Conservation (phyloP, 2,113 vertebrate genomes). For the Pseudois nayaur region DNA sequence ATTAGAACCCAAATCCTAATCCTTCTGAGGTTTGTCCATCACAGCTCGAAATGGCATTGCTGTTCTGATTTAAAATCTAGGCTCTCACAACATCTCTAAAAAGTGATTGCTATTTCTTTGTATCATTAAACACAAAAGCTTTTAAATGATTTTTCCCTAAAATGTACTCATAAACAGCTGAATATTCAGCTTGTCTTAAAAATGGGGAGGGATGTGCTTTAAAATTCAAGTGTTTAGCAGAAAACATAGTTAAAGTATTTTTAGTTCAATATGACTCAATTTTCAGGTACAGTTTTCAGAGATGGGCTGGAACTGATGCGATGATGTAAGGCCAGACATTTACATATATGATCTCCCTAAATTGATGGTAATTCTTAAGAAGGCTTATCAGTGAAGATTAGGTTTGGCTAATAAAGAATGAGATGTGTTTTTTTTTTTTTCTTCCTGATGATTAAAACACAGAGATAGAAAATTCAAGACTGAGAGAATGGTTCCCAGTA, state of each 20-base stretch:
- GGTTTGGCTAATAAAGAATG: neutral
- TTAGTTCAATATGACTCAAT: neutral
- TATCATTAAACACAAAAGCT: conserved; percentile 29
- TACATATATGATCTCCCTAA: neutral
- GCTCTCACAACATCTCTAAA: neutral
- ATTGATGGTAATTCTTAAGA: neutral
- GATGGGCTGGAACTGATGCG: neutral
- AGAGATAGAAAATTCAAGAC: neutral
- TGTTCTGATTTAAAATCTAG: conserved; percentile 30
- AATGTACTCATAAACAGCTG: neutral
- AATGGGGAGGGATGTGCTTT: neutral
- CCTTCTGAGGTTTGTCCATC: neutral
- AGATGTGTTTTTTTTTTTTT: neutral
- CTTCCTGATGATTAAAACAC: neutral
- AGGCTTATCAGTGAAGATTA: neutral
- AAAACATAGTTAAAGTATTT: neutral
- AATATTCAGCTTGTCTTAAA: conserved; percentile 31
- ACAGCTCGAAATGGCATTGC: neutral
- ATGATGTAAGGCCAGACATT: neutral
- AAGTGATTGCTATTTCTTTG: conserved; percentile 35
- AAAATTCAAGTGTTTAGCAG: neutral
- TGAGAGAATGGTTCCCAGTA: neutral
- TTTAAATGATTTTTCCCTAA: conserved; percentile 29
- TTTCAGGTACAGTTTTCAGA: neutral
- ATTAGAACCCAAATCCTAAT: conserved; percentile 66